phyloP scores from a whole-genome alignment of 2,113 vertebrate species.

The Mus pahari region DNA sequence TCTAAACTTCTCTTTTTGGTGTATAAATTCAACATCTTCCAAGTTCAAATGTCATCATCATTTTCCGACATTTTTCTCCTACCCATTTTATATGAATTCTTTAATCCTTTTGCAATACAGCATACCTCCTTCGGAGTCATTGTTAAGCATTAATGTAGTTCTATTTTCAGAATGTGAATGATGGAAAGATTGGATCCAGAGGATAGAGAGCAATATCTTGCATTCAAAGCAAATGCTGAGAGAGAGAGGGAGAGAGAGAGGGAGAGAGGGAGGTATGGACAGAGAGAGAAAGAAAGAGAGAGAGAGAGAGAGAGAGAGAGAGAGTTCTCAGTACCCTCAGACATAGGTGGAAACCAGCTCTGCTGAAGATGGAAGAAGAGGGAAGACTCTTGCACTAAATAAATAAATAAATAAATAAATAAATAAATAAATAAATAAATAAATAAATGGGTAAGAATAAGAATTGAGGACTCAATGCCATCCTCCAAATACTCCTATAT shows the following conservation, averaged over 20 bases:
- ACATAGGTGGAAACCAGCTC: not conserved
- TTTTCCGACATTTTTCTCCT: not conserved
- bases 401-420: too few species aligned
- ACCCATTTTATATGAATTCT: not conserved
- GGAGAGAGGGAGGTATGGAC: not conserved
- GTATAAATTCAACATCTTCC: not conserved
- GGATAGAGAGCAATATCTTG: not conserved
- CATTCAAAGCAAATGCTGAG: not conserved
- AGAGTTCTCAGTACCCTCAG: not conserved
- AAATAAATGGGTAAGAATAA: too few species aligned
- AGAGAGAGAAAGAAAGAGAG: not conserved
- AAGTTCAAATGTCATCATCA: not conserved
- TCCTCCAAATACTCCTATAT: not conserved
- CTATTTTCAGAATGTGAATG: not conserved
- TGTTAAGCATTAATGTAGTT: not conserved
- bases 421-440: too few species aligned
- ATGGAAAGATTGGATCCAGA: not conserved
- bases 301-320: not conserved
- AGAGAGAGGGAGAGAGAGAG: not conserved
- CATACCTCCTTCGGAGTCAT: not conserved
- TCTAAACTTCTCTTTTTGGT: not conserved
- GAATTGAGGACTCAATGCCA: too few species aligned
- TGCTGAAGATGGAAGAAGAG: not conserved
- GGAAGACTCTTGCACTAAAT: not conserved
- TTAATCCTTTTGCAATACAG: not conserved